Conservation (phyloP, 64 coral and sea anemone species). For the Montipora sp. region DNA sequence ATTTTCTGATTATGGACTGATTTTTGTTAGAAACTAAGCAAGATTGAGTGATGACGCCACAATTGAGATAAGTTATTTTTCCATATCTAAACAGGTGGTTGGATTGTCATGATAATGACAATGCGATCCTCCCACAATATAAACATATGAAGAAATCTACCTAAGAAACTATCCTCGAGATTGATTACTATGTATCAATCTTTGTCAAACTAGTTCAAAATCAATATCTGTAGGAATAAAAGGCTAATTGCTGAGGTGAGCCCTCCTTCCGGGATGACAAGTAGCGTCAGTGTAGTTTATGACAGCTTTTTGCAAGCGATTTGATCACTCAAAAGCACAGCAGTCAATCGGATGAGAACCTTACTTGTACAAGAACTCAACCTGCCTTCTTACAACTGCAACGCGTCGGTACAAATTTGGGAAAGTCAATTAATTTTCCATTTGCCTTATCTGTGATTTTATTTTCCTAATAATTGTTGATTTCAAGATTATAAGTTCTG, state of each 20-base stretch:
- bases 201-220: not conserved
- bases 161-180: not conserved
- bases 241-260: too few relatives aligned
- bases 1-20: not conserved
- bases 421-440: not conserved
- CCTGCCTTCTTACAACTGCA: too few relatives aligned
- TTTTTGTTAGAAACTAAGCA: not conserved
- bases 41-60: constrained; percentile 7
- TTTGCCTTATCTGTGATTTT: not conserved
- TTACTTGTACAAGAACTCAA: too few relatives aligned
- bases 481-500: not conserved
- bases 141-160: not conserved
- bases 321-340: too few relatives aligned
- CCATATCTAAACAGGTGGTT: constrained; percentile 3
- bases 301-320: not conserved
- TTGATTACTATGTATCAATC: not conserved
- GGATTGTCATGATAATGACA: not conserved
- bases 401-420: too few relatives aligned
- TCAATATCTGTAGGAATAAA: not conserved
- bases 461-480: not conserved
- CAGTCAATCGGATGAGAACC: too few relatives aligned
- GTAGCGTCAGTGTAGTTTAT: not conserved
- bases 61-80: constrained; percentile 32
- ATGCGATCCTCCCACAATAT: not conserved
- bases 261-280: not conserved